Base-by-base conservation (phyloP, 2,797 vertebrate species). In the Taeniopygia guttata region DNA sequence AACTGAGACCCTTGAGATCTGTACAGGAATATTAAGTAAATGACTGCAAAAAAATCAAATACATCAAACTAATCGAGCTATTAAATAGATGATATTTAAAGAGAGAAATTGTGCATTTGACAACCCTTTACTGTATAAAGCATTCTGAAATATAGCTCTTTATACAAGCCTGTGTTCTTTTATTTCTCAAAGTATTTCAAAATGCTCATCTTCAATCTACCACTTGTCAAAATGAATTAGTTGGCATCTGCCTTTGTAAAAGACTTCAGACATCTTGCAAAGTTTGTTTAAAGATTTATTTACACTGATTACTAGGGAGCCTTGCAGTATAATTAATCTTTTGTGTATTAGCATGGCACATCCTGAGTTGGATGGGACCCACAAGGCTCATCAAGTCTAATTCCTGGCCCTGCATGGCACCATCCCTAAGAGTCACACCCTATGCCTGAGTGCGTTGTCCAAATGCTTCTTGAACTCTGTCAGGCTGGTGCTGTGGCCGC, bases 81-180 rank as follows among this genome's bases (percentile, higher is more conserved):
- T 70, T 95, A 88, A 95, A 66, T 59, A n/a, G 27, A 38, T 74
- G 25, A 8, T 51, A 29, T 79, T 88, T 94, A 45, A 92, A 82
- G 75, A 83, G 48, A 38, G 32, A 81, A 78, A 76, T 34, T 87
- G n/a, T 93, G 48, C 42, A 43, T 76, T 78, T 95, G 56, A 58
- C 84, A 81, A 36, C 52, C 17, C 8, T 87, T 76, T 60, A 52
- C 11, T 27, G 8, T 32, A 36, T 73, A 56, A 66, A 86, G 12
- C 27, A 42, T 45, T 95, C 29, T 87, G 76, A 93, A 95, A 89
- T 89, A 73, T 21, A 76, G 43, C 58, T 80, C 58, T 85, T 91
- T 89, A 48, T n/a, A 60, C 30, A 91, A 42, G 18, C 25, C 30
- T 38, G 8, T 25, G 26, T 46, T 78, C 55, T 91, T 49, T 38